Evolutionary conservation across 1,140 invertebrate species (phyloP), one percentile per base, ranked within the genome.

Genomic region (Drosophila willistoni): DNA sequence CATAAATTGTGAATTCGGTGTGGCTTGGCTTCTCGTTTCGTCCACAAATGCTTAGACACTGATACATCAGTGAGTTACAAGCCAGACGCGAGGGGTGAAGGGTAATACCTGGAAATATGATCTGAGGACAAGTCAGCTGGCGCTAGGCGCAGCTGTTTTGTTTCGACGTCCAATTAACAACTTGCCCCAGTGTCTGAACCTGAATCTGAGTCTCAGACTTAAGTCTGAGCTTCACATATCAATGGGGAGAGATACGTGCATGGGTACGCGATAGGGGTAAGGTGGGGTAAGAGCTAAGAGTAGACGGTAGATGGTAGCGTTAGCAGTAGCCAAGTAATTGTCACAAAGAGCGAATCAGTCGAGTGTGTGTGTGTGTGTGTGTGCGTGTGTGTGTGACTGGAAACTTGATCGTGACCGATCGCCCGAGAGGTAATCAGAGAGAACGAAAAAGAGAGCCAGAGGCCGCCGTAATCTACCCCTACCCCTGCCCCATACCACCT

Each of bases 71-170:
- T 42, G 42, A 2, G 25, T 65, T 42, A 36, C 29, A 44, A 14
- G 6, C 7, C 42, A 44, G 34, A 9, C 10, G 12, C 9, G 70
- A 13, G 12, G 61, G 54, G 3, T 61, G 7, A 13, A 22, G 29
- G 12, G 64, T 5, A 19, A 36, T 51, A 51, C 19, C 68, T 42
- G 54, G 82, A 83, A 83, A 86, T 73, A 64, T 63, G 79, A 86
- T 76, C 76, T 77, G 80, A 34, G 44, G 71, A 68, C 61, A 74
- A 86, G 82, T 86, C 82, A 87, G 83, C 82, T 87, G 82, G 83
- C 83, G 82, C 82, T 86, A 71, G 17, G 83, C 67, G 71, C 84
- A 89, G 83, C 79, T 87, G 83, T 89, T 87, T 83, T 80, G 61
- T 68, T 68, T 71, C 74, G 79, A 70, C 75, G 62, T 82, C 79